Evolutionary conservation across 2,113 vertebrate genomes (phyloP).

Genomic region (Silurus meridionalis): DNA sequence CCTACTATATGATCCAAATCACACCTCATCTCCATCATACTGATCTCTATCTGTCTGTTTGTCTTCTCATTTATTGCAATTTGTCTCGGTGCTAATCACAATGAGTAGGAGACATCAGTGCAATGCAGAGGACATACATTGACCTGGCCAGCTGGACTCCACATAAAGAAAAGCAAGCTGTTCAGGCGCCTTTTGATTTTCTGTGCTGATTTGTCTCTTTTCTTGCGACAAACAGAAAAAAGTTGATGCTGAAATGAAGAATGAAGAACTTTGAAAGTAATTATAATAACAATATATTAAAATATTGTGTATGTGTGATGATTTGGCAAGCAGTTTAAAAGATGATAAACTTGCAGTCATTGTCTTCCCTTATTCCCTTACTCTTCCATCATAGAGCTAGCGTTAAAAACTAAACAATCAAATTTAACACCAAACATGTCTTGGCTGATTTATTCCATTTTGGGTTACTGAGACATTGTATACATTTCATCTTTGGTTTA

Average conservation of each 20-base stretch:
- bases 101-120: background rate
- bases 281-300: background rate
- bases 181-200: background rate
- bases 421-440: background rate
- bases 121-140: background rate
- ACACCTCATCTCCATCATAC: conserved; percentile 22
- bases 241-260: background rate
- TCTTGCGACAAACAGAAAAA: too few species aligned
- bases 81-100: conserved; percentile 30
- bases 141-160: background rate
- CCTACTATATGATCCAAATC: conserved; percentile 34
- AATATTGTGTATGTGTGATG: background rate
- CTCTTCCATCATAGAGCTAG: background rate
- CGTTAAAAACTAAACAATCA: background rate
- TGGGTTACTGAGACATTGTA: background rate
- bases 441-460: background rate
- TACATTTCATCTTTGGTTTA: background rate
- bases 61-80: conserved; percentile 28
- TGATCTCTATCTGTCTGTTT: conserved; percentile 9
- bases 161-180: background rate
- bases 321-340: background rate
- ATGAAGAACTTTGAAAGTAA: background rate
- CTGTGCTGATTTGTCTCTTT: too few species aligned
- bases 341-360: background rate
- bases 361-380: background rate